Conservation (phyloP, 1,140 invertebrate genomes). For the Tribolium castaneum region DNA sequence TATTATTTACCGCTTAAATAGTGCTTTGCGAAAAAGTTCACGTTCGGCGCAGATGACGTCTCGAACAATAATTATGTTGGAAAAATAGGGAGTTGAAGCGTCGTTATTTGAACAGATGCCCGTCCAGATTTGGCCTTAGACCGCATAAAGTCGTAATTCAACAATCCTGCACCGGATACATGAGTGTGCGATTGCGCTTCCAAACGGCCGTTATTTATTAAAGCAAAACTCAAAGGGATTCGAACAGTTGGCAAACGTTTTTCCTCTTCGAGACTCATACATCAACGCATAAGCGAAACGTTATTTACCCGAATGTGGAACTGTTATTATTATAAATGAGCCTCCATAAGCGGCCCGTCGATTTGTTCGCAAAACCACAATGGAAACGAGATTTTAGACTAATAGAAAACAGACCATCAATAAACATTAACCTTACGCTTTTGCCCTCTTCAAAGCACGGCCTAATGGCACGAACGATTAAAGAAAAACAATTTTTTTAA, state of each 20-base stretch:
- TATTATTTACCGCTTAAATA: no score
- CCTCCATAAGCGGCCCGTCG: conserved; percentile 8
- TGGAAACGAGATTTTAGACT: neutral
- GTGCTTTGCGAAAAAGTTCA: neutral
- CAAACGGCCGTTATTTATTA: conserved; percentile 30
- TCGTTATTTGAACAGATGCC: conserved; percentile 29
- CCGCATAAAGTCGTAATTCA: conserved; percentile 33
- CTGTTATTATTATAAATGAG: conserved; percentile 33
- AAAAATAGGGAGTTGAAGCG: conserved; percentile 1
- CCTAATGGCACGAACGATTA: neutral
- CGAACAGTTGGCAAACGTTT: conserved; percentile 31
- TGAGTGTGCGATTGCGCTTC: conserved; percentile 22
- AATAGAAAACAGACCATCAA: neutral
- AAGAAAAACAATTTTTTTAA: neutral
- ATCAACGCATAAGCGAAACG: conserved; percentile 3
- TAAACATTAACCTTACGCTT: neutral
- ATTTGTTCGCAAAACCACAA: neutral
- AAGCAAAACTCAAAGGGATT: conserved; percentile 25
- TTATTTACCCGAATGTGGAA: conserved; percentile 22
- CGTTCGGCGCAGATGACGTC: neutral
- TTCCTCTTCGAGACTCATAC: conserved; percentile 15
- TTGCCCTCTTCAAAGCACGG: neutral
- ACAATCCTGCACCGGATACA: conserved; percentile 34
- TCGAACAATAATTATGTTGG: neutral
- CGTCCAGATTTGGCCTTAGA: conserved; percentile 24